Evolutionary conservation across 2,113 vertebrate species (phyloP), one percentile per base, ranked within the genome.

Genomic region (Brachionichthys hirsutus): DNA sequence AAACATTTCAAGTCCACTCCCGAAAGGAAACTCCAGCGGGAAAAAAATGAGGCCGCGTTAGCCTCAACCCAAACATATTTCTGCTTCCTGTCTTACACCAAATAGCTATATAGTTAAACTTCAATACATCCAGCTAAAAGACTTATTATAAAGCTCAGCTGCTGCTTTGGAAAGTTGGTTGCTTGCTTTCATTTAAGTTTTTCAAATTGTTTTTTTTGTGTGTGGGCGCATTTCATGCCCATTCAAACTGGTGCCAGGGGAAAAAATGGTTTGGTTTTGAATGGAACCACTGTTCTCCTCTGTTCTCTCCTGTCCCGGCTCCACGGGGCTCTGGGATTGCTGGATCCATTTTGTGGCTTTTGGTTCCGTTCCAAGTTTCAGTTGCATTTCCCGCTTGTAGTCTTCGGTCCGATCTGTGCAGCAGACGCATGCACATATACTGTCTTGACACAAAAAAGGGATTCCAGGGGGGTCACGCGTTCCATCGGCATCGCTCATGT

Each of bases 251-350:
- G 16, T 72, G 87, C 80, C 85, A 86, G 65, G 64, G 63, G 74
- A 71, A 84, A 89, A 30, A 87, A 84, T 71, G 73, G 82, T 74
- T 83, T 68, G 62, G 64, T 85, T 30, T 84, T 91, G 82, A 91
- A 92, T 86, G 77, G 86, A 71, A 56, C 64, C 77, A 82, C 82
- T 90, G 87, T 91, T 90, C 85, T 74, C 53, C 77, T 80, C 64
- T 58, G 54, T 54, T 87, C 77, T 82, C 62, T 67, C 49, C 47
- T 82, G 68, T 65, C 48, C 47, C 64, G 54, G 61, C 83, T 74
- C 72, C 56, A 52, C 67, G 75, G 40, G 35, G 62, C 68, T 72
- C 77, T 53, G 35, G 49, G 77, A 73, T 30, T 77, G 54, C 77
- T 79, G 62, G 68, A 65, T 85, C 73, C 88, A 86, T 66, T 87